phyloP scores from a whole-genome alignment of 2,113 vertebrate species.

The Catharus bicknelli region DNA sequence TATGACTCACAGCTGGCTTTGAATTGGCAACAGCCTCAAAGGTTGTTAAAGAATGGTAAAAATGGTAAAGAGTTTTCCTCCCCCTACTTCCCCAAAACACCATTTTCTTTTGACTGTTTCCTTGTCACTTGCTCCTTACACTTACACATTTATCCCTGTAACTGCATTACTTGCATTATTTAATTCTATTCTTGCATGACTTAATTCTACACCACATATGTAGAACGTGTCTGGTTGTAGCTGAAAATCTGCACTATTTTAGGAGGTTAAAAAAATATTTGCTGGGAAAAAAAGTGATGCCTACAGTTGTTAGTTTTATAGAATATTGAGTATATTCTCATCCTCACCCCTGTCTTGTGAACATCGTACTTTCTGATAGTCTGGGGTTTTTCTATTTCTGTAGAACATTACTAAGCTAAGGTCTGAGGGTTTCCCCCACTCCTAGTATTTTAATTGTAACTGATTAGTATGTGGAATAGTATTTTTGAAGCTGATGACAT shows the following conservation, averaged over 20 bases:
- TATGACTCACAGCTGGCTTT: not conserved
- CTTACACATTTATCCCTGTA: not conserved
- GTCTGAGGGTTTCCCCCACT: accelerated
- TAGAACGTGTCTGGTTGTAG: not conserved
- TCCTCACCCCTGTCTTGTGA: not conserved
- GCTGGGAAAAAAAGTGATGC: not conserved
- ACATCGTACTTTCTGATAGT: not conserved
- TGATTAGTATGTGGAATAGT: not conserved
- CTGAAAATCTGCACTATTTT: not conserved
- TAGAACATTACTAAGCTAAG: not conserved
- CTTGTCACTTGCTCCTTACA: not conserved
- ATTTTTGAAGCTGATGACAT: not conserved
- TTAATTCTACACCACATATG: not conserved
- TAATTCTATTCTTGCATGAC: not conserved
- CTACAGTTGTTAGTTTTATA: not conserved
- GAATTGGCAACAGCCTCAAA: not conserved
- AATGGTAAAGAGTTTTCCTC: not conserved
- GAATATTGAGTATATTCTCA: not conserved
- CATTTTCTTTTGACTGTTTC: not conserved
- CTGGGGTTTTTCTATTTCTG: not conserved
- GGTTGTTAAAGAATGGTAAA: not conserved
- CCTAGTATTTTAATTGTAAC: not conserved
- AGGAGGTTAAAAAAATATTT: not conserved
- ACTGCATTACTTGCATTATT: not conserved
- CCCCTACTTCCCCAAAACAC: not conserved